phyloP scores from a whole-genome alignment of 92 coral and sea anemone genomes.

The Zoanthus gigantus region DNA sequence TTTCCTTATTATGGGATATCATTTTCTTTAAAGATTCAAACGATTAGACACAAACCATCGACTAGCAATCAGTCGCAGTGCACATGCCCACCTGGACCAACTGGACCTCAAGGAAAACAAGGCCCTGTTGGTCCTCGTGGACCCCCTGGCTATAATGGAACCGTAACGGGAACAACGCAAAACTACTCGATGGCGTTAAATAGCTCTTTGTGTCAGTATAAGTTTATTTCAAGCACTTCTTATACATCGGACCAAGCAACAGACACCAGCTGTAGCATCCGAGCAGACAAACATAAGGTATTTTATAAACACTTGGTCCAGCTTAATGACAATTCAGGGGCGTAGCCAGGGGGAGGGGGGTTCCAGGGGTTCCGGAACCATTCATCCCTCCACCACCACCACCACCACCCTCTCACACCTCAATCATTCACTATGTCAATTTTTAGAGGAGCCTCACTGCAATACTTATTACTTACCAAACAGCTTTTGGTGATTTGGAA shows the following conservation, averaged over 20 bases:
- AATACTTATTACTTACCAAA: no score
- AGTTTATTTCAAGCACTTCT: background rate
- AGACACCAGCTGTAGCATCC: background rate
- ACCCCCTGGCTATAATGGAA: conserved; percentile 25
- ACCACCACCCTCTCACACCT: no score
- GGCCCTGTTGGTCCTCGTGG: conserved; percentile 59
- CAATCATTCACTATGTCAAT: no score
- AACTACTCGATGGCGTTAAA: conserved; percentile 8
- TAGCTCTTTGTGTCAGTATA: conserved; percentile 11
- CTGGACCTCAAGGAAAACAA: conserved; percentile 51
- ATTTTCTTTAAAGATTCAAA: background rate
- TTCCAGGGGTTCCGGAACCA: no score
- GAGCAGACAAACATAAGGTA: no score
- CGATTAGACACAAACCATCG: background rate
- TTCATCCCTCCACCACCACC: no score
- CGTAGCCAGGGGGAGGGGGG: no score
- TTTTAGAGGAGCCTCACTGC: no score
- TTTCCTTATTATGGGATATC: background rate
- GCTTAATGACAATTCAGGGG: no score
- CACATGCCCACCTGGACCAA: conserved; percentile 39
- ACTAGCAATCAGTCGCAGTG: background rate
- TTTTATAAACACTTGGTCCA: no score
- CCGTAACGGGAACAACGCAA: background rate
- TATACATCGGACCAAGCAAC: conserved; percentile 6
- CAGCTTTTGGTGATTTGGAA: no score